Percentiles rank a stretch among this genome's conserved stretches.
phyloP scores from a whole-genome alignment of 2,888 invertebrate genomes.

The Malachius bipustulatus region DNA sequence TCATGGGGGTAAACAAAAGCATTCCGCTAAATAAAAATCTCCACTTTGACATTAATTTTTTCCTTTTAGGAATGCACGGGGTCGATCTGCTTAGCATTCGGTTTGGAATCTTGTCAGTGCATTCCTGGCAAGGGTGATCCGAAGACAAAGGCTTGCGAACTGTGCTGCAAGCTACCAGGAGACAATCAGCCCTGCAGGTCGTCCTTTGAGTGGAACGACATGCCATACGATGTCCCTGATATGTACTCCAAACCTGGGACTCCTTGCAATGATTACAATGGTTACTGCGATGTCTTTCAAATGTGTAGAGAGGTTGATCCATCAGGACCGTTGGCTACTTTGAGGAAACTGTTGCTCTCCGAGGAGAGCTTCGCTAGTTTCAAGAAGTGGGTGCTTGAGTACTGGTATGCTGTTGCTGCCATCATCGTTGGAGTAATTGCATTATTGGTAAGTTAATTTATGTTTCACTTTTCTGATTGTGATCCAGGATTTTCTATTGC shows the following conservation, averaged over 20 bases:
- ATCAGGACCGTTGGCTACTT: constrained; percentile 80
- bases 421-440: constrained; percentile 62
- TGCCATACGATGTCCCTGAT: constrained; percentile 84
- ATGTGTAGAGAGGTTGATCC: constrained; percentile 87
- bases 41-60: constrained; percentile 16
- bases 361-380: constrained; percentile 85
- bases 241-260: constrained; percentile 90
- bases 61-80: constrained; percentile 77
- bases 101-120: constrained; percentile 92
- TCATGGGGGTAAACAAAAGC: constrained; percentile 88
- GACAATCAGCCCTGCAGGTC: constrained; percentile 74
- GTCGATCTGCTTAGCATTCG: constrained; percentile 94
- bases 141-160: constrained; percentile 79
- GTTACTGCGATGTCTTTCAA: constrained; percentile 63
- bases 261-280: constrained; percentile 87
- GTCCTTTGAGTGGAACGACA: constrained; percentile 81
- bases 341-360: constrained; percentile 72
- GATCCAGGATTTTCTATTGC: too few relatives aligned
- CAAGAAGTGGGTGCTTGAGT: constrained; percentile 73
- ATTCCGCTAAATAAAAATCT: neutral
- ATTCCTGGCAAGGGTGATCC: constrained; percentile 66
- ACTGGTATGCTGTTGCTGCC: constrained; percentile 83
- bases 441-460: constrained; percentile 64
- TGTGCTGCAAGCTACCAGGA: constrained; percentile 82
- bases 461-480: too few relatives aligned